Evolutionary conservation across 1,140 invertebrate genomes (phyloP), one percentile per base, ranked within the genome.

Genomic region (Drosophila kepulauana): DNA sequence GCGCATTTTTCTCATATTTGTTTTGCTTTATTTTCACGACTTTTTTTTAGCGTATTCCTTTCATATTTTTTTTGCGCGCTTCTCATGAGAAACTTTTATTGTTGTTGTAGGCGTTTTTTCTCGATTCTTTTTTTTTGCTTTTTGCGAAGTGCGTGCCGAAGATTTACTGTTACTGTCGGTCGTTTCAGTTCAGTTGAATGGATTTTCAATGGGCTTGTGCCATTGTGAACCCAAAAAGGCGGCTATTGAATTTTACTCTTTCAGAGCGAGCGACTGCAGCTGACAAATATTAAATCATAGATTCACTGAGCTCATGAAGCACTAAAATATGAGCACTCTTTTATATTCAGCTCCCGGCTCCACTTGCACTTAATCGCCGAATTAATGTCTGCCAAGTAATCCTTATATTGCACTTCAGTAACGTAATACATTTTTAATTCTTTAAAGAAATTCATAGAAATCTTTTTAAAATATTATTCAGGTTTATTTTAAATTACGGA

Each of bases 1-100:
- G 43, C 70, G 45, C 30, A 70, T 63, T 70, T 63, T 64, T 70
- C 67, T 63, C 72, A 75, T 70, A 75, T 70, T 75, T 75, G 59
- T 69, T 75, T 69, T 56, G 41, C 33, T 59, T 45, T 41, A 13
- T 13, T 41, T 25, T 25, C 20, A 25, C 20, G 20, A 25, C 20
- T 25, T 25, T 66, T 35, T 68, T 59, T 73, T 33, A 4, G 13
- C n/a, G 41, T 43, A 6, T 66, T 62, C 30, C 15, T 38, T 62
- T 45, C 35, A 16, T 41, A 11, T 48, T 71, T 48, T 35, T 15
- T 8, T 25, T 25, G 0, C 3, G 20, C 35, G 35, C 33, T 46
- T 11, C 35, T 11, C 51, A 63, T 63, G 57, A 16, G 66, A 62
- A 57, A 75, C 48, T 62, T 73, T 73, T 73, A 73, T 54, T 73